Base-by-base conservation (phyloP, 2,888 invertebrate genomes). In the Capitulum mitella region DNA sequence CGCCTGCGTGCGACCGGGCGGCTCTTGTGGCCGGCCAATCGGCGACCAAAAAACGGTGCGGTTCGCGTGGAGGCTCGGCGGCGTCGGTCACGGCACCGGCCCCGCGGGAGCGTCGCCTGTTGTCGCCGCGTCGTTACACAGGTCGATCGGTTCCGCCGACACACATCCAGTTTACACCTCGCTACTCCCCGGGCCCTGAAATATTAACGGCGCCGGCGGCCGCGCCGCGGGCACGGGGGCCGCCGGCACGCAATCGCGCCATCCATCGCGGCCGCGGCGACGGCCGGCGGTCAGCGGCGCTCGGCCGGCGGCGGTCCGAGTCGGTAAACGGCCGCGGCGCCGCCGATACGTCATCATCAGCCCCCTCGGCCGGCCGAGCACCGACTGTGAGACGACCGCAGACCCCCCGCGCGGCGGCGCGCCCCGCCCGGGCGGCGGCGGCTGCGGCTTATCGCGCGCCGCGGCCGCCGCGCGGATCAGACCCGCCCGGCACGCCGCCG, bases 141-240 rank as follows among this genome's bases (percentile, higher is more conserved):
- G 70, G 70, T 70, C 70, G 70, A 70, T 70, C 70, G 70, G 37
- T n/a, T n/a, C 22, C 37, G 37, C 70, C 34, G 37, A 37, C 70
- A 70, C 70, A 70, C 70, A 37, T 37, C 70, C 70, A 70, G 70
- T 70, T 70, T 34, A 70, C 70, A 70, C 70, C 70, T 70, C 70
- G 70, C 70, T 26, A 26, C 70, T 70, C 37, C 19, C 37, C 22
- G 37, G 37, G 6, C 70, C 6, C 70, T 70, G 37, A 70, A 70
- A 70, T 70, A 70, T 70, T 70, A 34, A 70, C 22, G 37, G 16
- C 19, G 16, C 34, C 70, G 70, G 10, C n/a, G 61, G n/a, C 34
- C n/a, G 61, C 32, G 34, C 32, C 61, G 29, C 14, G 32, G 22
- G 70, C 22, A 3, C 2, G 61, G 32, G 32, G 14, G 64, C 14